Conservation (phyloP, 2,888 invertebrate genomes). For the Enchytraeus crypticus region DNA sequence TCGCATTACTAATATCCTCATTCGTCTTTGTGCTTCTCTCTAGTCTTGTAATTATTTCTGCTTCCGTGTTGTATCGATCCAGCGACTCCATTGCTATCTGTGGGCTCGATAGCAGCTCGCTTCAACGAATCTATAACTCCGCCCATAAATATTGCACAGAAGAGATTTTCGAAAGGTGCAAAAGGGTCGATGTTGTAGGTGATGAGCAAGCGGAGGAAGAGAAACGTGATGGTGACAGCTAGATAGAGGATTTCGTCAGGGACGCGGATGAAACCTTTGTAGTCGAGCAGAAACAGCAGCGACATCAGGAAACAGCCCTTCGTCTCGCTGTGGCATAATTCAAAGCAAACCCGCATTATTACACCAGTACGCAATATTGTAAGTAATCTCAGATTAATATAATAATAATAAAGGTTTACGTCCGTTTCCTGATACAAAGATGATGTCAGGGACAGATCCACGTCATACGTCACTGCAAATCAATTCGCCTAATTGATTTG, state of each 20-base stretch:
- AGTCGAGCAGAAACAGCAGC: slow-evolving; percentile 71
- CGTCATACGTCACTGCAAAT: too few relatives aligned
- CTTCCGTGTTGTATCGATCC: too few relatives aligned
- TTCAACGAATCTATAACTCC: slow-evolving; percentile 96
- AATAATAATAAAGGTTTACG: too few relatives aligned
- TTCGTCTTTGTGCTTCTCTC: too few relatives aligned
- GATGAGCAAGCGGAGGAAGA: slow-evolving; percentile 82
- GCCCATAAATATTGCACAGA: slow-evolving; percentile 78
- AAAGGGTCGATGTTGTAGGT: slow-evolving; percentile 68
- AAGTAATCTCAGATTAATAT: not conserved
- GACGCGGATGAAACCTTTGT: slow-evolving; percentile 90
- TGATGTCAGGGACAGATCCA: too few relatives aligned
- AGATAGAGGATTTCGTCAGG: slow-evolving; percentile 95
- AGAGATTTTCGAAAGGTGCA: slow-evolving; percentile 94
- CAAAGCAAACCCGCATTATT: not conserved
- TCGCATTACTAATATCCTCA: too few relatives aligned
- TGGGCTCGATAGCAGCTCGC: too few relatives aligned
- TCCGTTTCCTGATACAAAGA: too few relatives aligned
- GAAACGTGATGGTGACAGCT: slow-evolving; percentile 69
- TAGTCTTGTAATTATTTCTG: too few relatives aligned
- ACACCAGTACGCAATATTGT: too few relatives aligned
- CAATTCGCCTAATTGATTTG: too few relatives aligned
- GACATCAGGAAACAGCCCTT: slow-evolving; percentile 93
- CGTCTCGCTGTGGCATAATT: slow-evolving; percentile 74
- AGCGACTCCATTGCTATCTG: too few relatives aligned